Conservation (phyloP, 2,888 invertebrate species). For the Lithophane semibrunnea region DNA sequence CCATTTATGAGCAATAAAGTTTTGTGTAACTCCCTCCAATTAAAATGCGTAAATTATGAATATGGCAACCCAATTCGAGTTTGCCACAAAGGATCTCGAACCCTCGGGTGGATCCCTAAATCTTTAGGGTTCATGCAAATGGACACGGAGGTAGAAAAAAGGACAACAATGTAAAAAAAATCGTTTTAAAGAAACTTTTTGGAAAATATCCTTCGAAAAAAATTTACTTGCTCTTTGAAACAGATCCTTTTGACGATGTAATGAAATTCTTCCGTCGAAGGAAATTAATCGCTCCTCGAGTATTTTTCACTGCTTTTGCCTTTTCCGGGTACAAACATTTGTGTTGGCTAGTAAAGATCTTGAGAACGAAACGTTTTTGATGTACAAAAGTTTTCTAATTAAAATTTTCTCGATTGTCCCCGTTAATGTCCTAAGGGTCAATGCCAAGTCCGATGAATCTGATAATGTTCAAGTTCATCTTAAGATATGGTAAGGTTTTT, state of each 20-base stretch:
- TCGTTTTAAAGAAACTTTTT: slow-evolving; percentile 21
- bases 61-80: slow-evolving; percentile 6
- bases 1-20: slow-evolving; percentile 47
- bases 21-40: slow-evolving; percentile 54
- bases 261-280: slow-evolving; percentile 71
- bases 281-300: slow-evolving; percentile 67
- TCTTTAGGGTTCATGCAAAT: slow-evolving; percentile 30
- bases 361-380: slow-evolving; percentile 34
- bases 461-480: slow-evolving; percentile 1
- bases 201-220: slow-evolving; percentile 39
- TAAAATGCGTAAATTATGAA: slow-evolving; percentile 49
- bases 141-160: slow-evolving; percentile 9
- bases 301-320: slow-evolving; percentile 51
- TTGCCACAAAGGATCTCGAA: slow-evolving; percentile 7
- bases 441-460: background rate
- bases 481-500: background rate
- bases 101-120: background rate
- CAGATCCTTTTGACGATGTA: slow-evolving; percentile 61
- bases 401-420: slow-evolving; percentile 23
- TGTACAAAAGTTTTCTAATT: slow-evolving; percentile 49
- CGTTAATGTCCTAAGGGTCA: slow-evolving; percentile 5
- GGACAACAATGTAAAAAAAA: slow-evolving; percentile 41
- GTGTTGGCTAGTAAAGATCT: slow-evolving; percentile 44
- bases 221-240: slow-evolving; percentile 57
- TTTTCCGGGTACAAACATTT: slow-evolving; percentile 47